Evolutionary conservation across 1,140 invertebrate genomes (phyloP), one percentile per base, ranked within the genome.

Genomic region (Chironomus striatipennis): DNA sequence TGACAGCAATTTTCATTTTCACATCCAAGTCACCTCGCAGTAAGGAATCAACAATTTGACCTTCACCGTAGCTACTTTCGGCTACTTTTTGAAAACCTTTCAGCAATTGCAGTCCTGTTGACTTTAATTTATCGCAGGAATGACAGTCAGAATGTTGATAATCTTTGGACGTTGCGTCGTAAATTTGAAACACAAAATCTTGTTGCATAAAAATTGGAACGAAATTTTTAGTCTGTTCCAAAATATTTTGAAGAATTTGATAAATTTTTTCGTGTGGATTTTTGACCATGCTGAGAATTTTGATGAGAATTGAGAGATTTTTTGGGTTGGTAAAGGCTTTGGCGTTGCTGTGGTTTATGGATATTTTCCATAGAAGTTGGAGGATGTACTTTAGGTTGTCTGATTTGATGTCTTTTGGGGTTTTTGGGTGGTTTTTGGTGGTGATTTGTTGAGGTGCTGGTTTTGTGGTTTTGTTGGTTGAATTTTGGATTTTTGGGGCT

Each of bases 1-100:
- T 78, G 10, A 82, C 81, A n/a, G 81, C 80, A 10, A 80, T 80
- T 9, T 80, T 77, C 73, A 79, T 79, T n/a, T 82, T 80, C 3
- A 80, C 76, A 74, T 76, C 75, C 0, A 76, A 21, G 75, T 82
- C 81, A 1, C 74, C 43, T 24, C 79, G 79, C 73, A 77, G 78
- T 8, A 82, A 70, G 0, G 81, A 75, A n/a, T 80, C 78, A 0
- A 79, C 80, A 17, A 82, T 72, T 75, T 82, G 80, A 70, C 79
- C 81, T 72, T 80, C 80, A 67, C 81, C 81, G 72, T 82, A 82
- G 73, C 82, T 81, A 0, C 79, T 80, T 76, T 82, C 81, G 0
- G 80, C 81, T 5, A 82, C 80, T 73, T 79, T 79, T n/a, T 79
- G 81, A 0, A 82, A 77, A 0, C 78, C 80, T 70, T 82, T 79